These are phyloP conservation scores for Drosophila athabasca DNA, from an alignment of 1,140 invertebrate genomes.

Conservation along the genomic window DNA sequence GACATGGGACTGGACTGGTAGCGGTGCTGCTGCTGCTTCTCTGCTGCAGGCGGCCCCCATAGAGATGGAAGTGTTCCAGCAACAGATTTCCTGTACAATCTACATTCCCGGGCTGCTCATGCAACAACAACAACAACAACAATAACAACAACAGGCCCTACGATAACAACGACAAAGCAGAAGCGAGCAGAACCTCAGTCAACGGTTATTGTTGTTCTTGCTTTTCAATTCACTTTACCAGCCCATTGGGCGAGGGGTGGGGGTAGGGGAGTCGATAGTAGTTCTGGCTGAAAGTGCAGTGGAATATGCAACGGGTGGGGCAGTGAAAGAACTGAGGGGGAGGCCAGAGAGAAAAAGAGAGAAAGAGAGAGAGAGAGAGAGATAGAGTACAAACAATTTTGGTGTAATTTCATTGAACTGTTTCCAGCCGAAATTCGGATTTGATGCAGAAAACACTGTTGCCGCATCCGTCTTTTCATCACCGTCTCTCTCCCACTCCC, in stretches of 20 bases:
- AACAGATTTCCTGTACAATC: conserved; percentile 79
- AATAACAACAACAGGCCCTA: neutral
- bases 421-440: conserved; percentile 33
- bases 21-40: too few species aligned
- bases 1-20: neutral
- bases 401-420: conserved; percentile 41
- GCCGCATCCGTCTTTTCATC: conserved; percentile 43
- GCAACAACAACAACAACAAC: conserved; percentile 34
- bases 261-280: neutral
- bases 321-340: neutral
- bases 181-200: conserved; percentile 20
- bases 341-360: neutral
- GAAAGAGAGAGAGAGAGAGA: neutral
- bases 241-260: neutral
- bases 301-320: conserved; percentile 29
- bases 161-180: conserved; percentile 56
- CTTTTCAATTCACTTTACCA: conserved; percentile 7
- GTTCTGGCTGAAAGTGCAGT: conserved; percentile 29
- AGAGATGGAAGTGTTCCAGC: conserved; percentile 42
- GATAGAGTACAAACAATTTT: conserved; percentile 10
- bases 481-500: conserved; percentile 12
- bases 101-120: conserved; percentile 59
- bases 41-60: conserved; percentile 23
- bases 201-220: conserved; percentile 41
- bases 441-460: conserved; percentile 53